phyloP scores from a whole-genome alignment of 2,113 vertebrate genomes.

The Lontra canadensis region DNA sequence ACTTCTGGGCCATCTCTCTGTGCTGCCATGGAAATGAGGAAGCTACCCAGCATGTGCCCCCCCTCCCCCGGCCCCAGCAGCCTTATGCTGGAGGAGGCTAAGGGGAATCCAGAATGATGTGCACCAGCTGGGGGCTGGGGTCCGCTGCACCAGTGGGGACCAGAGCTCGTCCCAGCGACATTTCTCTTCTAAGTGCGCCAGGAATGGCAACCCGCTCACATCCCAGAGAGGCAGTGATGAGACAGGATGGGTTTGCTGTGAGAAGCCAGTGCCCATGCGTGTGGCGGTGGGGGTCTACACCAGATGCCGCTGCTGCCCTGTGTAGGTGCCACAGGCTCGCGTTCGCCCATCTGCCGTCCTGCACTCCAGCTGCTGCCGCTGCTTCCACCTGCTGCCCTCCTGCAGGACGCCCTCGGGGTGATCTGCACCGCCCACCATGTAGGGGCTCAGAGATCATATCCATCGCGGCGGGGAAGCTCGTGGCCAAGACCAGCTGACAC shows the following conservation, averaged over 20 bases:
- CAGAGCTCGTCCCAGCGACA: neutral
- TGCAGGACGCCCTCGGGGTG: neutral
- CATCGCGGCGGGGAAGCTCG: too few relatives aligned
- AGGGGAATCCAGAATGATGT: neutral
- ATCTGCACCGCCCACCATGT: rapidly evolving
- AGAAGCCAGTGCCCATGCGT: neutral
- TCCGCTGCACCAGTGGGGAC: neutral
- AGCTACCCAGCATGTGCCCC: too few relatives aligned
- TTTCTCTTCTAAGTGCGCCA: neutral
- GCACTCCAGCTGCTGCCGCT: neutral
- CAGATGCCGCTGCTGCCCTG: neutral
- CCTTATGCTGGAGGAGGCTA: neutral
- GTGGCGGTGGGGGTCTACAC: rapidly evolving
- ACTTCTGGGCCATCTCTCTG: neutral
- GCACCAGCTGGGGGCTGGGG: neutral
- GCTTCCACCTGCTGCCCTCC: neutral
- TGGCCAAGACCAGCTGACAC: too few relatives aligned
- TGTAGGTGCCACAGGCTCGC: too few relatives aligned
- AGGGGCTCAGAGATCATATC: neutral
- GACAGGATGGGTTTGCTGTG: rapidly evolving
- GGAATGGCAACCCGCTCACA: rapidly evolving
- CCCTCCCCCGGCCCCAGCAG: too few relatives aligned
- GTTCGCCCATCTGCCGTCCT: too few relatives aligned
- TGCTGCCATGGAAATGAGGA: neutral
- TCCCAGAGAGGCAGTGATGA: neutral